Evolutionary conservation across 1,140 invertebrate species (phyloP).

Genomic region (Hycleus cichorii): DNA sequence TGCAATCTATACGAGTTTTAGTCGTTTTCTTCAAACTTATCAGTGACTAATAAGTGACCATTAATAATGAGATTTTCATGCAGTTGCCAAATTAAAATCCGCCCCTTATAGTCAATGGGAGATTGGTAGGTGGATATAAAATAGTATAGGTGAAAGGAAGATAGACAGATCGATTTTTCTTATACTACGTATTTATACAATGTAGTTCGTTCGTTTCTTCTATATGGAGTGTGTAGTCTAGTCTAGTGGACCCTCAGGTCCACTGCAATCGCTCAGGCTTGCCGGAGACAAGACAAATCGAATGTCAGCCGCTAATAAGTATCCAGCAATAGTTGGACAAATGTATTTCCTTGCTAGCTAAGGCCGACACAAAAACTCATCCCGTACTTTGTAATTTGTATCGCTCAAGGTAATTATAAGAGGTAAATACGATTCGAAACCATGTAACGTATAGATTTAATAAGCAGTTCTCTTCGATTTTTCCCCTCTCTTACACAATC

Average conservation of each 20-base stretch:
- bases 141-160: constrained; percentile 3
- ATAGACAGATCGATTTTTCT: constrained; percentile 8
- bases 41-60: constrained; percentile 26
- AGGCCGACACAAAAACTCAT: constrained; percentile 38
- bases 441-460: constrained; percentile 32
- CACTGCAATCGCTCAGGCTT: constrained; percentile 35
- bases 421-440: constrained; percentile 29
- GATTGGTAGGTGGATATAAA: neutral
- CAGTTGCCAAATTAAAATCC: constrained; percentile 37
- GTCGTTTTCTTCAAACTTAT: neutral
- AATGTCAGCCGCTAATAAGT: constrained; percentile 44
- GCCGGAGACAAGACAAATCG: constrained; percentile 42
- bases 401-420: constrained; percentile 40
- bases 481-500: neutral
- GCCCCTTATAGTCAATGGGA: constrained; percentile 27
- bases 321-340: constrained; percentile 41
- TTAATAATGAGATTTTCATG: constrained; percentile 37
- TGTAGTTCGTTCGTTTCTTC: too few species aligned
- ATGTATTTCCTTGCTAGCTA: constrained; percentile 36
- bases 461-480: constrained; percentile 28
- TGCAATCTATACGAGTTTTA: neutral
- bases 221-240: neutral
- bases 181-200: too few species aligned
- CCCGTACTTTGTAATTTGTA: constrained; percentile 41
- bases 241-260: constrained; percentile 18